Conservation (phyloP, 1,140 invertebrate species). For the Drosophila ambigua region DNA sequence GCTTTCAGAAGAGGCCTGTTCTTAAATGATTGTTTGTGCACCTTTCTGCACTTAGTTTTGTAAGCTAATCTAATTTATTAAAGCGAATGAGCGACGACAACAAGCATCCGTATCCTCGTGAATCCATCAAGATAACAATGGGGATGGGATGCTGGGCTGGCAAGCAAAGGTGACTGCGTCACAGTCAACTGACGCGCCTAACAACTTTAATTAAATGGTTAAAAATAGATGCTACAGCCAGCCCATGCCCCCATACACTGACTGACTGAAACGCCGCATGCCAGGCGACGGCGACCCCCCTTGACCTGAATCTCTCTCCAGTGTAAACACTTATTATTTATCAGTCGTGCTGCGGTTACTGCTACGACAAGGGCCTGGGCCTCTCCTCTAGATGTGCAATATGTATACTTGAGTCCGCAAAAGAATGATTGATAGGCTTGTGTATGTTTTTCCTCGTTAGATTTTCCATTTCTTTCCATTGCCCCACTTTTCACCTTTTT, state of each 20-base stretch:
- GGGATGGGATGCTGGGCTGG: slow-evolving; percentile 15
- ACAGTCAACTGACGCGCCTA: slow-evolving; percentile 40
- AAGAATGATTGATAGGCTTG: too few species aligned
- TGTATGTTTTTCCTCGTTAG: too few species aligned
- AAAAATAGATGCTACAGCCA: slow-evolving; percentile 53
- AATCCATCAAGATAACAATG: slow-evolving; percentile 52
- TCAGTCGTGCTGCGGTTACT: too few species aligned
- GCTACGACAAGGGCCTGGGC: too few species aligned
- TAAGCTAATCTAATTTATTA: slow-evolving; percentile 50
- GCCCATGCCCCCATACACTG: slow-evolving; percentile 12
- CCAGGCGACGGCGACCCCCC: slow-evolving; percentile 1
- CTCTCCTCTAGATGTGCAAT: too few species aligned
- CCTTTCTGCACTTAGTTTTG: slow-evolving; percentile 7
- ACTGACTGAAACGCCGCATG: too few species aligned
- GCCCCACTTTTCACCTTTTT: too few species aligned
- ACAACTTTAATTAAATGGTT: slow-evolving; percentile 72
- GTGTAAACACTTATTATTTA: too few species aligned
- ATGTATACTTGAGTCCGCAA: too few species aligned
- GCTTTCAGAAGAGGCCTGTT: slow-evolving; percentile 72
- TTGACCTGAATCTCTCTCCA: slow-evolving; percentile 1
- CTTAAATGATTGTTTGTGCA: slow-evolving; percentile 51
- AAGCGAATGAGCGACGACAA: slow-evolving; percentile 32
- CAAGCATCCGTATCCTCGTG: slow-evolving; percentile 19
- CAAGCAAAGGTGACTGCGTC: slow-evolving; percentile 54
- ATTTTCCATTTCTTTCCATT: too few species aligned